Percentiles rank a stretch among this genome's conserved stretches.
Conservation (phyloP, 1,140 invertebrate genomes). For the Camponotus vicinus region DNA sequence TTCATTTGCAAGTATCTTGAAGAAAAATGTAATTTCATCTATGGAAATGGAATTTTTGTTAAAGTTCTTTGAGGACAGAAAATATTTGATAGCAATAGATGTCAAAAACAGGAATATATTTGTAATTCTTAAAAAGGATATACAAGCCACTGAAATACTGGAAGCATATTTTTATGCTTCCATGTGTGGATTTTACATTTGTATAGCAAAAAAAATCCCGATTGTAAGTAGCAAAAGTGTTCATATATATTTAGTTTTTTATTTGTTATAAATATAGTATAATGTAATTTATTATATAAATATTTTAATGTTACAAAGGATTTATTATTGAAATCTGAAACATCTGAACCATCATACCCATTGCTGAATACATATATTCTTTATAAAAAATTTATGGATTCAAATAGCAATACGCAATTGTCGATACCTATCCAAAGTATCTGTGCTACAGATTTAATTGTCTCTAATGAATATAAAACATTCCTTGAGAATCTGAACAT, state of each 20-base stretch:
- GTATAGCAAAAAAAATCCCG: constrained; percentile 63
- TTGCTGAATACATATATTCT: constrained; percentile 69
- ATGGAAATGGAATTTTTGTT: constrained; percentile 80
- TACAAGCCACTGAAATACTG: constrained; percentile 83
- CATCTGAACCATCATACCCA: constrained; percentile 64
- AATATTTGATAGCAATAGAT: constrained; percentile 86
- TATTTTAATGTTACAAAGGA: constrained; percentile 49
- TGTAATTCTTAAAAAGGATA: constrained; percentile 84
- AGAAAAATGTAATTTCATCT: constrained; percentile 76
- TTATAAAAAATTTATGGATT: constrained; percentile 73
- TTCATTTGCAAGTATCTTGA: constrained; percentile 86
- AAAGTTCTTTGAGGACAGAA: constrained; percentile 81
- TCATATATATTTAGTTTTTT: neutral
- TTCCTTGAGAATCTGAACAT: constrained; percentile 84
- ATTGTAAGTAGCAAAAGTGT: constrained; percentile 58
- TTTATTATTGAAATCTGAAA: constrained; percentile 53
- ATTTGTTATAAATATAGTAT: neutral
- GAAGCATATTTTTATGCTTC: constrained; percentile 87
- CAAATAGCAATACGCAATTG: constrained; percentile 24
- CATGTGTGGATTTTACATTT: constrained; percentile 81
- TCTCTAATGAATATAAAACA: constrained; percentile 83
- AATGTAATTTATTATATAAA: neutral
- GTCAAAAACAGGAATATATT: constrained; percentile 82
- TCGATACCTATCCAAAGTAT: constrained; percentile 64
- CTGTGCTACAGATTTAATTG: constrained; percentile 50